Evolutionary conservation across 2,797 vertebrate genomes (phyloP), one percentile per base, ranked within the genome.

Genomic region (Coendou prehensilis): DNA sequence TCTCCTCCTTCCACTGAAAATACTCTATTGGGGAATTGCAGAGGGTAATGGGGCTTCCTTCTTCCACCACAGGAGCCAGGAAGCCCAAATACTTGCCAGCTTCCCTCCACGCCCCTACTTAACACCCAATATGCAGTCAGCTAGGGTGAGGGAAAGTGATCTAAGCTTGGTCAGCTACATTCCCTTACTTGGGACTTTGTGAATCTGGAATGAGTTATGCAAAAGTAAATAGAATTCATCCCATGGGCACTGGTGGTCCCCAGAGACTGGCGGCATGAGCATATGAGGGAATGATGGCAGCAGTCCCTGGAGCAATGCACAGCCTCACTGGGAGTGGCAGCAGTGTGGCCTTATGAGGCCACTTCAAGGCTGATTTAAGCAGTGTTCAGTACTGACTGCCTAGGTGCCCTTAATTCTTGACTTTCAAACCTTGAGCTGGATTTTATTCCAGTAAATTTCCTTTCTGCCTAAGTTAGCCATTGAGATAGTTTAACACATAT

Each of bases 361-460:
- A 13, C 78, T 59, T 93, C 41, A 57, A 45, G 3, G 41, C 41
- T 30, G 57, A 61, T 37, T 59, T 61, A 52, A 61, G 41, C 81
- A 26, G 11, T 64, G 2, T 13, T 50, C 14, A 6, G 9, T 82
- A 78, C 78, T 69, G 71, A 63, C 54, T 67, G 2, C 45, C 59
- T 71, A 30, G 6, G 13, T 76, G 81, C 45, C 45, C 50, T 88
- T 50, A 79, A 0, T 59, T 90, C 52, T 87, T 95, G 61, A 84
- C 30, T 57, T 64, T 84, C 50, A 76, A 69, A 90, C 91, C 41
- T 64, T 80, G 56, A 75, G 11, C 52, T 92, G 64, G 88, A 9
- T 50, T 5, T 91, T 93, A 59, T 57, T 83, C 57, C 26, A 87
- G 73, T 89, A 83, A 71, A 96, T 64, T 67, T 15, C 47, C 26